phyloP scores from a whole-genome alignment of 1,140 invertebrate genomes.

The Lepidurus packardi region DNA sequence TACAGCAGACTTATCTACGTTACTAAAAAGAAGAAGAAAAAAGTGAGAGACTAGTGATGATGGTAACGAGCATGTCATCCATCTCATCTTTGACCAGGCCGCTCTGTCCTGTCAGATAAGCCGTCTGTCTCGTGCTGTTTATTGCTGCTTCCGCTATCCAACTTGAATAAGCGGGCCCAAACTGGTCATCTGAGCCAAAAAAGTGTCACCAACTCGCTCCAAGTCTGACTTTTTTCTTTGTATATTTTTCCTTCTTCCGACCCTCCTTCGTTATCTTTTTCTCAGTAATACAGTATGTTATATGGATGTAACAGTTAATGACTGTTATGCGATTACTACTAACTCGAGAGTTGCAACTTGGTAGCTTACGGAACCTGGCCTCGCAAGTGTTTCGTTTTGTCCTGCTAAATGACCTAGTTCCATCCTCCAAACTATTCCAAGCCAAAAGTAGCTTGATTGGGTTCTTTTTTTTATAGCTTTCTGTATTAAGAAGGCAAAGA shows the following conservation, averaged over 20 bases:
- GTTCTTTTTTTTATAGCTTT: no score
- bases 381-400: no score
- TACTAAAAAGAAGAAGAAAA: background rate
- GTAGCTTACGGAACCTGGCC: no score
- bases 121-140: background rate
- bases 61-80: conserved; percentile 4
- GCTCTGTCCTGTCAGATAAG: conserved; percentile 9
- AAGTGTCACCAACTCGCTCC: background rate
- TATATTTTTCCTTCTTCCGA: background rate
- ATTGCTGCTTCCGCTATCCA: background rate
- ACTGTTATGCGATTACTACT: no score
- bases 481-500: background rate
- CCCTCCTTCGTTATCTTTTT: background rate
- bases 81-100: background rate
- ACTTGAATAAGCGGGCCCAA: background rate
- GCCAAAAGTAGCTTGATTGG: no score
- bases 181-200: background rate
- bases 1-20: no score
- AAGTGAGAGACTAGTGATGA: background rate
- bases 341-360: no score
- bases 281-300: background rate
- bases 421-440: no score
- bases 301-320: no score
- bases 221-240: background rate
- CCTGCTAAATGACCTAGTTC: no score